Conservation (phyloP, 2,113 vertebrate species). For the Tenebrosternarchus preto region DNA sequence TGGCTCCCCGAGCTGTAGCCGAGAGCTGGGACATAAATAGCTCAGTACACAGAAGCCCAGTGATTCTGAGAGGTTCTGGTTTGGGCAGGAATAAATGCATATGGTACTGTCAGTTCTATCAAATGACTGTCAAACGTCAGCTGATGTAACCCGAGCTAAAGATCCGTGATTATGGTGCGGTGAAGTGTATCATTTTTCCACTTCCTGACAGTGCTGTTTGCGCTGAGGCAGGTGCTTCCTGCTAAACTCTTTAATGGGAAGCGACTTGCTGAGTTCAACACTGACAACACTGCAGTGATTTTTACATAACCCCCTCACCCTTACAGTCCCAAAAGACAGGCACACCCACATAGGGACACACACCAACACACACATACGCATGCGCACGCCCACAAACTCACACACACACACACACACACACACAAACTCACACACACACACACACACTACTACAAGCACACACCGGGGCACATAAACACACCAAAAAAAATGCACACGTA, state of each 20-base stretch:
- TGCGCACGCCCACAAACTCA: not conserved
- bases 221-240: constrained; percentile 18
- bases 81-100: not conserved
- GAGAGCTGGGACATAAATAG: not conserved
- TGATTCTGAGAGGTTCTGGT: not conserved
- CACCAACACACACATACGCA: not conserved
- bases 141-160: not conserved
- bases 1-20: not conserved
- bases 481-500: no score
- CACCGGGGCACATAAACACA: not conserved
- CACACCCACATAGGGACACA: not conserved
- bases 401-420: not conserved
- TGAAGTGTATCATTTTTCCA: not conserved
- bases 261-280: constrained; percentile 12
- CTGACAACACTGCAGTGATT: constrained; percentile 47
- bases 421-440: not conserved
- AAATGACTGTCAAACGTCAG: not conserved
- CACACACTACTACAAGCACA: not conserved
- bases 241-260: constrained; percentile 5
- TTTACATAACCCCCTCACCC: constrained; percentile 32
- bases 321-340: constrained; percentile 23
- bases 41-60: not conserved
- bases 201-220: not conserved
- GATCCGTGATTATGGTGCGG: not conserved
- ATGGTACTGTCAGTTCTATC: not conserved